Evolutionary conservation across 2,888 invertebrate genomes (phyloP).

Genomic region (Endotricha flammealis): DNA sequence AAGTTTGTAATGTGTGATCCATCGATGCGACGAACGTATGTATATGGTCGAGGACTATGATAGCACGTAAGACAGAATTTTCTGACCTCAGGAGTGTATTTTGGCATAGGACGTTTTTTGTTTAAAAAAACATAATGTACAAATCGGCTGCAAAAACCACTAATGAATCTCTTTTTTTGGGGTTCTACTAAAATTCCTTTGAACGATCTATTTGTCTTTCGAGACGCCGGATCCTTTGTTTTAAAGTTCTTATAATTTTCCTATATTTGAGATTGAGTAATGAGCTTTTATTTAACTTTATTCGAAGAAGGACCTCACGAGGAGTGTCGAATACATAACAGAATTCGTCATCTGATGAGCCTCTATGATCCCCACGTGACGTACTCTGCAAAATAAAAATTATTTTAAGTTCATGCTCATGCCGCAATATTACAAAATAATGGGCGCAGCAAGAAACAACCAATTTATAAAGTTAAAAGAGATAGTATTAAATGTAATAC

Average conservation of each 20-base stretch:
- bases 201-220: neutral
- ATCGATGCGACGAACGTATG: too few relatives aligned
- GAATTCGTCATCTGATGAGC: neutral
- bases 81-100: constrained; percentile 18
- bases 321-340: constrained; percentile 1
- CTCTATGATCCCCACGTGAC: too few relatives aligned
- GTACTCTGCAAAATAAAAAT: too few relatives aligned
- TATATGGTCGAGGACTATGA: constrained; percentile 19
- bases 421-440: neutral
- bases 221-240: constrained; percentile 1
- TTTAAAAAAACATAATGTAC: constrained; percentile 14
- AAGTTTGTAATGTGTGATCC: too few relatives aligned
- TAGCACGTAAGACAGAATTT: constrained; percentile 23
- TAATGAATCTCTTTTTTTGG: constrained; percentile 15
- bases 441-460: neutral
- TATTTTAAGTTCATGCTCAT: neutral
- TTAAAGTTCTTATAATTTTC: neutral
- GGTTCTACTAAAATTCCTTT: neutral
- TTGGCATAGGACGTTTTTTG: constrained; percentile 11
- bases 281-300: neutral
- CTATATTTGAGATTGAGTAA: neutral
- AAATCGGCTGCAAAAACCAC: constrained; percentile 19
- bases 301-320: neutral
- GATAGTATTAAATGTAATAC: neutral
- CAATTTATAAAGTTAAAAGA: too few relatives aligned